These are phyloP conservation scores for Sitta europaea DNA, from an alignment of 2,113 vertebrate species.

Conservation along the genomic window DNA sequence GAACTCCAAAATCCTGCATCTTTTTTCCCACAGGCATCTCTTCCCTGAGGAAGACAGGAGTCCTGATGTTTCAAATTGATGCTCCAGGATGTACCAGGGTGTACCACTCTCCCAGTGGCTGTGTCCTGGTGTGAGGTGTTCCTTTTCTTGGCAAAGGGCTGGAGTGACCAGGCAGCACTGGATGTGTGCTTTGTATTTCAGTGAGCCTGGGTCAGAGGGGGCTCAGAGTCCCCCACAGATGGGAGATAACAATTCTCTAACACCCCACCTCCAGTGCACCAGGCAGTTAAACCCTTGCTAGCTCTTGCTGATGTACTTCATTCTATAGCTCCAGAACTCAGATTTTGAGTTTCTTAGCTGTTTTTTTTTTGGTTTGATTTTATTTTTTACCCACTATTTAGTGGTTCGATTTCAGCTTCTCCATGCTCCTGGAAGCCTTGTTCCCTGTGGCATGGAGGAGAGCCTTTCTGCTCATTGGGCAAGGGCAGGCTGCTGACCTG, in stretches of 20 bases:
- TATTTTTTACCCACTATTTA: not conserved
- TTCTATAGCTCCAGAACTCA: not conserved
- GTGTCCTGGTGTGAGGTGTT: not conserved
- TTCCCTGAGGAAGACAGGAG: not conserved
- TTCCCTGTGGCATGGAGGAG: accelerated
- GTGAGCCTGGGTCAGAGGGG: not conserved
- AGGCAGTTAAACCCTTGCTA: not conserved
- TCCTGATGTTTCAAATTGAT: not conserved
- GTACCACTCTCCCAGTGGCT: not conserved
- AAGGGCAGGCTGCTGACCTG: not conserved
- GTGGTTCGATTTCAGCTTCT: not conserved
- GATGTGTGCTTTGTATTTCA: not conserved
- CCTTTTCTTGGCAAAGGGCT: not conserved
- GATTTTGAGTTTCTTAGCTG: not conserved
- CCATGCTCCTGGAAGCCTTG: not conserved
- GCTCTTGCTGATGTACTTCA: not conserved
- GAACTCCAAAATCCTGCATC: not conserved
- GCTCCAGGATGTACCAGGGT: not conserved
- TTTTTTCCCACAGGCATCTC: not conserved
- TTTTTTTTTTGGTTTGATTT: not conserved
- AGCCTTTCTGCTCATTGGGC: not conserved
- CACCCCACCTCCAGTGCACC: not conserved
- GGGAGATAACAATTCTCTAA: not conserved
- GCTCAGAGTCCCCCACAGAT: not conserved
- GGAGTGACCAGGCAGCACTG: not conserved